Percentiles rank a stretch among this genome's conserved stretches.
Evolutionary conservation across 2,797 vertebrate species (phyloP).

Genomic region (Ateles fusciceps): DNA sequence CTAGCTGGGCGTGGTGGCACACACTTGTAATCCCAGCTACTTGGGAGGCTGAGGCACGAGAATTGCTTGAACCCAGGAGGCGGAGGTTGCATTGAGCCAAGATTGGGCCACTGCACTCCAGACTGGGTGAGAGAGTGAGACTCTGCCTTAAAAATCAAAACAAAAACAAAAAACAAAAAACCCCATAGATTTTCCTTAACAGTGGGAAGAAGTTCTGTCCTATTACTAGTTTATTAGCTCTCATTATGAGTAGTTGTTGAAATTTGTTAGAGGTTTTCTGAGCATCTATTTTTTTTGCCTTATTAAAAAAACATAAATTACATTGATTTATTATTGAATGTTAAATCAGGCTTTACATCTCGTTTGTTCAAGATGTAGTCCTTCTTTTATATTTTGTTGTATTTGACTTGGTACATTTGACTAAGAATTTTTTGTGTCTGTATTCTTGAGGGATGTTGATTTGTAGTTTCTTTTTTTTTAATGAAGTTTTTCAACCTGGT

Average conservation of each 20-base stretch:
- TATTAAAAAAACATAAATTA: neutral
- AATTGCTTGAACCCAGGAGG: too few species aligned
- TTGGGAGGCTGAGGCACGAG: too few species aligned
- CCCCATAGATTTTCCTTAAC: neutral
- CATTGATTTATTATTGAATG: neutral
- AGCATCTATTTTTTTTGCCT: neutral
- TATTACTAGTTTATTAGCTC: neutral
- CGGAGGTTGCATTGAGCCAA: too few species aligned
- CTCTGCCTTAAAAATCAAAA: too few species aligned
- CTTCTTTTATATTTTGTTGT: neutral
- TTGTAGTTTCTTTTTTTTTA: neutral
- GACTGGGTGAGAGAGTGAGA: too few species aligned
- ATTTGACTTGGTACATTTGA: neutral
- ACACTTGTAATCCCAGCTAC: too few species aligned
- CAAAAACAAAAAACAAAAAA: too few species aligned
- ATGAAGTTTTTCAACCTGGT: neutral
- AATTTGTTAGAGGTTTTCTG: neutral
- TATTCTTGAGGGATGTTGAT: neutral
- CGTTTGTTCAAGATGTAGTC: neutral
- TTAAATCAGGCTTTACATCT: neutral
- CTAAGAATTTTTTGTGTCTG: neutral
- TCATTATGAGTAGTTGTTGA: neutral
- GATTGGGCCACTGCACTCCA: too few species aligned
- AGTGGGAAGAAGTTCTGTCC: neutral
- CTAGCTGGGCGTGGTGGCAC: too few species aligned